Percentiles rank a stretch among this genome's conserved stretches.
Conservation (phyloP, 2,797 vertebrate species). For the Rousettus madagascariensis region DNA sequence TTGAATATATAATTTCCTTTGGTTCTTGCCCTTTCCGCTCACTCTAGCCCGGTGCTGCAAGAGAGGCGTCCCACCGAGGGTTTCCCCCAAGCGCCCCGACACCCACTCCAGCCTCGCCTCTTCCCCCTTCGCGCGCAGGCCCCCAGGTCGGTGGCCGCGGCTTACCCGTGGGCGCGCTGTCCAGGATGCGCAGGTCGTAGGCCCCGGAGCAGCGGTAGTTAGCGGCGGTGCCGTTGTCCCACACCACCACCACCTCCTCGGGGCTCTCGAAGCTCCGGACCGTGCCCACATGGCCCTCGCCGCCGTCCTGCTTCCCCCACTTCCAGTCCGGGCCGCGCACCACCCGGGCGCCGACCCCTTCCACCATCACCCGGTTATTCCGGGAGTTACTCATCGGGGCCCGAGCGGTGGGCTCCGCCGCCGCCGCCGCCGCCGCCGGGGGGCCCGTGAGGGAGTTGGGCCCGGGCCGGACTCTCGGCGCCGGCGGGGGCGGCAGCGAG, state of each 20-base stretch:
- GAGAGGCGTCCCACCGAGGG: neutral
- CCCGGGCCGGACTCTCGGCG: constrained; percentile 60
- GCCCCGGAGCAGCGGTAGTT: constrained; percentile 99
- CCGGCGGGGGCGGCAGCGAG: constrained; percentile 59
- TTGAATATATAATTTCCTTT: neutral
- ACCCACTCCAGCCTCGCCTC: neutral
- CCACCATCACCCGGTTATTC: constrained; percentile 99
- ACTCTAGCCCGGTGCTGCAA: neutral
- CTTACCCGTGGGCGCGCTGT: constrained; percentile 98
- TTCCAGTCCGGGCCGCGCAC: constrained; percentile 99
- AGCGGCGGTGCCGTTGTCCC: constrained; percentile 99
- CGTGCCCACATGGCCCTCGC: constrained; percentile 98
- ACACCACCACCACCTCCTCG: constrained; percentile 98
- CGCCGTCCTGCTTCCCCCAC: constrained; percentile 99
- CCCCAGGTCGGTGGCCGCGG: neutral
- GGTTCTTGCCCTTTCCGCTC: neutral
- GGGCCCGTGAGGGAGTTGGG: constrained; percentile 58
- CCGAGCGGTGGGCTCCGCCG: constrained; percentile 64
- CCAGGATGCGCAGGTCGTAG: constrained; percentile 96
- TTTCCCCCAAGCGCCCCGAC: neutral
- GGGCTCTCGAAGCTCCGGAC: constrained; percentile 99
- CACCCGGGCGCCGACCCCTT: constrained; percentile 97
- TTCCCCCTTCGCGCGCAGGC: neutral
- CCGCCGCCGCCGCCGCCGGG: constrained; percentile 67
- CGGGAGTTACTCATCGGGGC: constrained; percentile 95